phyloP scores from a whole-genome alignment of 2,113 vertebrate genomes.

The Myrmecobius fasciatus region DNA sequence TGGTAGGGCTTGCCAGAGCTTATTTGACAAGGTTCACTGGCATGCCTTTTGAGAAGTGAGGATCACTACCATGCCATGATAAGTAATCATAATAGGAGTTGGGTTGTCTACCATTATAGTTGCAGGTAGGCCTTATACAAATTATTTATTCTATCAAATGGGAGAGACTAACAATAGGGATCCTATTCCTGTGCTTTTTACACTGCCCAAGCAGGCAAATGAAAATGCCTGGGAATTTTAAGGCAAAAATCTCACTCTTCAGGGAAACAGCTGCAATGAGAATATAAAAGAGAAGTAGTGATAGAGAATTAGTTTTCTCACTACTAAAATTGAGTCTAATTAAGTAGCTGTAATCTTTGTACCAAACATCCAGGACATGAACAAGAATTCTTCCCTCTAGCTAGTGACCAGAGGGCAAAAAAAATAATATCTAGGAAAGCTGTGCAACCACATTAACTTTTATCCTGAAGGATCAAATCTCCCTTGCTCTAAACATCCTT shows the following conservation, averaged over 20 bases:
- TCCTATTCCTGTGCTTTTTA: background rate
- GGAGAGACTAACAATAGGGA: background rate
- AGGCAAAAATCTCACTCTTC: background rate
- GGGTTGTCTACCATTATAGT: background rate
- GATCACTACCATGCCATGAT: background rate
- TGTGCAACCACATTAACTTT: background rate
- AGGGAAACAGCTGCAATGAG: background rate
- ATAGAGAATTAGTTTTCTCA: background rate
- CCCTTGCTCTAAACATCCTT: background rate
- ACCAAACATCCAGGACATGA: background rate
- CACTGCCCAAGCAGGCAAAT: background rate
- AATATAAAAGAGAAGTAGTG: background rate
- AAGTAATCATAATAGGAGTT: background rate
- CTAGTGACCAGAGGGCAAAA: fast-evolving
- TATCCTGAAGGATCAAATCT: background rate
- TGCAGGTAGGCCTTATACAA: background rate
- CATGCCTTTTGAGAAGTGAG: background rate
- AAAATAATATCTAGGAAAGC: background rate
- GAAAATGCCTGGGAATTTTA: background rate
- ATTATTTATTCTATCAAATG: background rate
- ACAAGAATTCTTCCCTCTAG: background rate
- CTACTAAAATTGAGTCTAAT: background rate
- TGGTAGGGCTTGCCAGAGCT: background rate
- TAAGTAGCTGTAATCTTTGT: background rate
- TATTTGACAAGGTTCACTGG: background rate